Percentiles rank a stretch among this genome's conserved stretches.
Conservation (phyloP, 2,113 vertebrate species). For the Felis chaus region DNA sequence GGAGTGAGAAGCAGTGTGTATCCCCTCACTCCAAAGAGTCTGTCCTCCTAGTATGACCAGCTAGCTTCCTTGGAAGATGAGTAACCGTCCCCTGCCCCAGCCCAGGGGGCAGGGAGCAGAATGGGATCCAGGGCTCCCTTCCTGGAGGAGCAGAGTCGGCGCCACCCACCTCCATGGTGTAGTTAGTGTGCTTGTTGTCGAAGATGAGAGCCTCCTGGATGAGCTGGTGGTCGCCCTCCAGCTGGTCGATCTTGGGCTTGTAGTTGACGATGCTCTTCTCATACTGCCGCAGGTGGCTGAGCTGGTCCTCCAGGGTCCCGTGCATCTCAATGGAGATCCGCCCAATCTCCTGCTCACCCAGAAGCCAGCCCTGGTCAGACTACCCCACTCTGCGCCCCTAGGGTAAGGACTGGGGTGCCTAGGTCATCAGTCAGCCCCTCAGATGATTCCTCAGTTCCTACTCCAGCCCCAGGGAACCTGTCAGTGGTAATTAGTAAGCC, state of each 20-base stretch:
- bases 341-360: slow-evolving; percentile 93
- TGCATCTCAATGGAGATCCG: slow-evolving; percentile 99
- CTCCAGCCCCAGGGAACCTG: background rate
- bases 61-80: background rate
- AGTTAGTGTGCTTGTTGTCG: slow-evolving; percentile 99
- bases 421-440: background rate
- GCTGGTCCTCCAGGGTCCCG: slow-evolving; percentile 97
- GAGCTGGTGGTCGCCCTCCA: slow-evolving; percentile 98
- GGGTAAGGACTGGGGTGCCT: background rate
- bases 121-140: fast-evolving
- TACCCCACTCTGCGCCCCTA: background rate
- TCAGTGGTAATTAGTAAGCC: background rate
- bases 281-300: slow-evolving; percentile 95
- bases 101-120: background rate
- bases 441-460: background rate
- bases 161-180: slow-evolving; percentile 96
- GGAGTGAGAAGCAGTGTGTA: background rate
- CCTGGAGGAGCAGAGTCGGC: background rate
- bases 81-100: too few relatives aligned
- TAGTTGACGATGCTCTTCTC: slow-evolving; percentile 99
- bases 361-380: background rate
- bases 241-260: slow-evolving; percentile 99
- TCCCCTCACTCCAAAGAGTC: background rate
- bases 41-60: background rate
- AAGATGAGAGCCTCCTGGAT: slow-evolving; percentile 99